Evolutionary conservation across 1,140 invertebrate species (phyloP), one percentile per base, ranked within the genome.

Genomic region (Drosophila tsacasi): DNA sequence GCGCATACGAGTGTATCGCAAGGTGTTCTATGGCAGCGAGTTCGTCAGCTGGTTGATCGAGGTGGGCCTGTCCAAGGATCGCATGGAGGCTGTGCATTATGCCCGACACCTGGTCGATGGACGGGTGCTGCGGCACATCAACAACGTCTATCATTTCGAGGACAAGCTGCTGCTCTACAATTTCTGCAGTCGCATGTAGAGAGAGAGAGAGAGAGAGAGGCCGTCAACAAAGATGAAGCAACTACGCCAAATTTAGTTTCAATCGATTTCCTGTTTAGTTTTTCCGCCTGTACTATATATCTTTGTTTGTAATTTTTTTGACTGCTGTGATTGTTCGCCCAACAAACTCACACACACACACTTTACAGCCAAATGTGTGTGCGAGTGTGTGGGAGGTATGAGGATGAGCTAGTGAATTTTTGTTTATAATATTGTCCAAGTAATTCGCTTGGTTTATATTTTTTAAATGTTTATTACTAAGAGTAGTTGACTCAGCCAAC

Each of bases 11-110:
- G 94, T 95, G 7, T 97, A 97, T 81, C 94, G 94, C 40, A 94
- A 95, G 74, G 97, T 97, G 13, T 99, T 99, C 92, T 96, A 96
- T 80, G 98, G 98, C 21, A 94, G 94, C 65, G 96, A 96, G 77
- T 95, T 99, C 27, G 96, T 98, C 19, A 96, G 97, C 86, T 99
- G 98, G 98, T 94, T 99, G 9, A 93, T 97, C 10, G 94, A 96
- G 76, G 96, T 96, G 52, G 97, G 97, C 2, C 91, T 99, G 15
- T 96, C 96, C 0, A 93, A 94, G 50, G 96, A 96, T 93, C 94
- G 96, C 21, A 94, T 94, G 30, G 96, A 98, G 83, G 98, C 97
- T 19, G 94, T 96, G 1, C 94, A 94, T 37, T 98, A 98, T 93
- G 97, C 97, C n/a, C 94, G 95, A 25, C 96, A 97, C 89, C 94